Evolutionary conservation across 2,888 invertebrate species (phyloP).

Genomic region (Ormyrus rosae): DNA sequence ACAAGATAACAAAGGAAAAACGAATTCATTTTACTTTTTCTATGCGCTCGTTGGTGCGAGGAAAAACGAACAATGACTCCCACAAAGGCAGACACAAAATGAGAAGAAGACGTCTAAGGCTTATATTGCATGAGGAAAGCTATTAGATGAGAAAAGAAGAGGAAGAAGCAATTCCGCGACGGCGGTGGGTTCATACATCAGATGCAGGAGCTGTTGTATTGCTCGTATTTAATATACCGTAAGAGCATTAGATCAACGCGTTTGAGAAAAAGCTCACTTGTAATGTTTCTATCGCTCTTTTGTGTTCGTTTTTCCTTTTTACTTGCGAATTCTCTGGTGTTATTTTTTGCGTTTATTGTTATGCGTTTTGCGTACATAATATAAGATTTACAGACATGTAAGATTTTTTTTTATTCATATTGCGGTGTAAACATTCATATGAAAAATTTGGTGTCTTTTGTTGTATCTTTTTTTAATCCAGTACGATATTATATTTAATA

Average conservation of each 20-base stretch:
- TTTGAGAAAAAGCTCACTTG: conserved; percentile 7
- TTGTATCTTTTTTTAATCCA: neutral
- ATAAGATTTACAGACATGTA: neutral
- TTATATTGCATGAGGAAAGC: conserved; percentile 8
- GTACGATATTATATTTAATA: neutral
- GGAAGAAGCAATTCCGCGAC: conserved; percentile 31
- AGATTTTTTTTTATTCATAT: too few species aligned
- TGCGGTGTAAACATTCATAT: too few species aligned
- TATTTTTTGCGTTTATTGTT: neutral
- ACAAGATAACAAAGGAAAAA: too few species aligned
- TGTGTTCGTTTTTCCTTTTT: conserved; percentile 5
- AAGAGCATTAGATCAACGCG: conserved; percentile 46
- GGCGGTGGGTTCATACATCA: conserved; percentile 43
- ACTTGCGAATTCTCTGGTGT: too few species aligned
- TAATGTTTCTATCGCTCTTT: conserved; percentile 10
- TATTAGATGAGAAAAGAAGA: conserved; percentile 5
- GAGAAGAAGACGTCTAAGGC: too few species aligned
- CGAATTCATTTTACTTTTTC: conserved; percentile 8
- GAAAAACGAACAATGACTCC: conserved; percentile 12
- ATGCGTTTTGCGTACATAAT: conserved; percentile 5
- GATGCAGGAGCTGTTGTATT: conserved; percentile 33
- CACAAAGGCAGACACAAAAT: neutral
- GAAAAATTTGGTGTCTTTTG: neutral
- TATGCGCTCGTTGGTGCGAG: neutral
- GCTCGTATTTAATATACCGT: conserved; percentile 39